Conservation (phyloP, 2,113 vertebrate species). For the Fregata magnificens region DNA sequence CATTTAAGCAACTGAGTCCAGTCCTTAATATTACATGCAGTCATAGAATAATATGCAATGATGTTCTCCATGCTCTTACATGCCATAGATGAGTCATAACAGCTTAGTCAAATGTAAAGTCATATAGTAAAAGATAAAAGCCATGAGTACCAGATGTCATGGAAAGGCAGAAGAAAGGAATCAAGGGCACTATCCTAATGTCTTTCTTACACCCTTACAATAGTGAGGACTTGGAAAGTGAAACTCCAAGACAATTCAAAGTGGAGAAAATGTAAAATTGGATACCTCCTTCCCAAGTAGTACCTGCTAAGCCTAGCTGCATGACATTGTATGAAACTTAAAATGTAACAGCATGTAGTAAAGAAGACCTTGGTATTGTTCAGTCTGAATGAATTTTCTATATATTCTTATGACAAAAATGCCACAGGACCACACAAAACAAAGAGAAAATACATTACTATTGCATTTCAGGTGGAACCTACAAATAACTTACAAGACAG, state of each 20-base stretch:
- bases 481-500: not conserved
- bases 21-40: not conserved
- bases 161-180: not conserved
- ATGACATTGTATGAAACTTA: not conserved
- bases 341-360: not conserved
- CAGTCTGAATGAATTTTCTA: not conserved
- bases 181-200: not conserved
- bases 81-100: not conserved
- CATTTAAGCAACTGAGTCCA: not conserved
- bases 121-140: not conserved
- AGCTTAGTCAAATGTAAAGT: not conserved
- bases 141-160: not conserved
- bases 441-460: not conserved
- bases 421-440: not conserved
- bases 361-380: not conserved
- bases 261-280: not conserved
- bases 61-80: not conserved
- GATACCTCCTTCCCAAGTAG: not conserved
- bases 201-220: not conserved
- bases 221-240: not conserved
- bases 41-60: not conserved
- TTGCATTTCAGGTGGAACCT: not conserved
- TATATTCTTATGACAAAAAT: not conserved
- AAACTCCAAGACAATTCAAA: not conserved
- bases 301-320: not conserved